Percentiles rank a stretch among this genome's conserved stretches.
phyloP scores from a whole-genome alignment of 2,113 vertebrate genomes.

The pig (Sus scrofa) region DNA sequence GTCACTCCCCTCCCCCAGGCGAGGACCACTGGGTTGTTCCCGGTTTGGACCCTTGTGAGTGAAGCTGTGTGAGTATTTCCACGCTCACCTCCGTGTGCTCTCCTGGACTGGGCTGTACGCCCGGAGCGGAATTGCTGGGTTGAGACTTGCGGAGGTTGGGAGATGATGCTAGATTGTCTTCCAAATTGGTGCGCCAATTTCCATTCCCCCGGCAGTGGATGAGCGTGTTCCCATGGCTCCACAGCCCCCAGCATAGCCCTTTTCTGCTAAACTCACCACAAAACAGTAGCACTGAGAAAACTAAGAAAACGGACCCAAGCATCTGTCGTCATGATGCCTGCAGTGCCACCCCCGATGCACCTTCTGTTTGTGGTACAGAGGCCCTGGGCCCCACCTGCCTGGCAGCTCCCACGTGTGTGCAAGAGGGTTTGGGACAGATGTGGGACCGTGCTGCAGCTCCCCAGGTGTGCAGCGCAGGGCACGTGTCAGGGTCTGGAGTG shows the following conservation, averaged over 20 bases:
- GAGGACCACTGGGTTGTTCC: rapidly evolving
- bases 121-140: not conserved
- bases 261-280: no score
- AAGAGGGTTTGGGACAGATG: not conserved
- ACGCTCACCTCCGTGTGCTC: rapidly evolving
- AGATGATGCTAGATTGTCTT: rapidly evolving
- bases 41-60: rapidly evolving
- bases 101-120: rapidly evolving
- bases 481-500: rapidly evolving
- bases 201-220: rapidly evolving
- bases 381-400: not conserved
- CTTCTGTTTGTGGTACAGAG: not conserved
- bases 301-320: rapidly evolving
- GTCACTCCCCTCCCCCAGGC: rapidly evolving
- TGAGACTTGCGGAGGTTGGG: rapidly evolving
- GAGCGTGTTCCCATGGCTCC: rapidly evolving
- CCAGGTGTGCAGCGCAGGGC: rapidly evolving
- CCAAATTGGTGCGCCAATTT: rapidly evolving
- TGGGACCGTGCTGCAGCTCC: rapidly evolving
- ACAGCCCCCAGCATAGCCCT: rapidly evolving
- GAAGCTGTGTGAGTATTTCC: rapidly evolving
- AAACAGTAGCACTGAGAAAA: not conserved
- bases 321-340: rapidly evolving
- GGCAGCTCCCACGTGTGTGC: rapidly evolving
- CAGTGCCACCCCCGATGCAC: not conserved